These are phyloP conservation scores for Ptychadena robeensis DNA, from an alignment of 2,797 vertebrate genomes.

Conservation along the genomic window DNA sequence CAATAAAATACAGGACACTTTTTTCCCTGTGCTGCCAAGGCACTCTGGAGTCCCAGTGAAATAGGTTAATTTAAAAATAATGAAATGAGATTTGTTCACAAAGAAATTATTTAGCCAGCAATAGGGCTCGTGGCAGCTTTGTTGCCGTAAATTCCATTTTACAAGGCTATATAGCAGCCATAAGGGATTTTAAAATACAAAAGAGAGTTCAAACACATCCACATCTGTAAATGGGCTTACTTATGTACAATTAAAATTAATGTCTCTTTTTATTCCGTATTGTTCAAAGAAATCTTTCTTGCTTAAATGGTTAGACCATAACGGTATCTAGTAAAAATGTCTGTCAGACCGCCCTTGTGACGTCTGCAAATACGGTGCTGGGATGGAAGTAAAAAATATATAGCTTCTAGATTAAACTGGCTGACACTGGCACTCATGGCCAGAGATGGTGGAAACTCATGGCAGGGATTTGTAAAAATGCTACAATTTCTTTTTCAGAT, in stretches of 20 bases:
- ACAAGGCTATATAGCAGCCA: slow-evolving; percentile 36
- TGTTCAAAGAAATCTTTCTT: slow-evolving; percentile 23
- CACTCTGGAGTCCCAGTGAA: slow-evolving; percentile 67
- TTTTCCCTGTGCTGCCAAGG: slow-evolving; percentile 67
- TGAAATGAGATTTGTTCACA: slow-evolving; percentile 72
- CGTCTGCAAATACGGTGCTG: neutral
- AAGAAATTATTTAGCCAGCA: slow-evolving; percentile 70
- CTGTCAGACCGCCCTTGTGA: neutral
- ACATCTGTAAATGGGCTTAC: slow-evolving; percentile 31
- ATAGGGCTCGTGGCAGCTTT: slow-evolving; percentile 32
- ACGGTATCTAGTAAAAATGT: neutral
- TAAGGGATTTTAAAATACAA: slow-evolving; percentile 49
- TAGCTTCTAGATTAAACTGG: neutral
- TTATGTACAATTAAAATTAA: slow-evolving; percentile 51
- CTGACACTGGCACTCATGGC: neutral
- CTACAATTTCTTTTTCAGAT: too few species aligned
- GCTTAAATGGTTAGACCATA: slow-evolving; percentile 1
- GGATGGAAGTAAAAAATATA: neutral
- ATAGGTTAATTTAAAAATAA: slow-evolving; percentile 77
- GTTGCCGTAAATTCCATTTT: slow-evolving; percentile 47
- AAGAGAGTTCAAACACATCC: neutral
- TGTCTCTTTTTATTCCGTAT: slow-evolving; percentile 41
- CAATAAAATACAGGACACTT: slow-evolving; percentile 66
- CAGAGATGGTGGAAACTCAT: neutral
- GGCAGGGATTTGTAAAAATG: too few species aligned